These are phyloP conservation scores for Phymanthus crucifer DNA, from an alignment of 92 coral and sea anemone genomes.

Conservation along the genomic window DNA sequence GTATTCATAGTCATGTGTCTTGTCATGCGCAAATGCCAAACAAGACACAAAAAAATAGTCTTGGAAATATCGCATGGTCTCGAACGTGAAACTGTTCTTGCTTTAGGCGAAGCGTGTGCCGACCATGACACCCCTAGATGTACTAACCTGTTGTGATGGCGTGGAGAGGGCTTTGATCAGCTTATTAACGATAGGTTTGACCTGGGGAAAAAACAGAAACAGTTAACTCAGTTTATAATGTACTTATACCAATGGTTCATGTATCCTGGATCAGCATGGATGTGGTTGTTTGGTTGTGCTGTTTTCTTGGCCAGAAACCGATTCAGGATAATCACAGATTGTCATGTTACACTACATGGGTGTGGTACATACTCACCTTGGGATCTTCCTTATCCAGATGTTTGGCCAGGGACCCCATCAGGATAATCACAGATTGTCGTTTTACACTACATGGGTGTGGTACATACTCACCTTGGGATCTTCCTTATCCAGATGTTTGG, in stretches of 20 bases:
- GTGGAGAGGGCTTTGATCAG: conserved; percentile 85
- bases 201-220: conserved; percentile 44
- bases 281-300: too few relatives aligned
- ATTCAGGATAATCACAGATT: conserved; percentile 92
- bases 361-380: conserved; percentile 51
- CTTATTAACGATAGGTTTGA: conserved; percentile 88
- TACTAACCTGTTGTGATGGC: conserved; percentile 91
- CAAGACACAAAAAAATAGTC: too few relatives aligned
- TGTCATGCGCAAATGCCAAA: too few relatives aligned
- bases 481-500: conserved; percentile 92
- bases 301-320: conserved; percentile 89
- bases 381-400: conserved; percentile 96
- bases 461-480: conserved; percentile 78
- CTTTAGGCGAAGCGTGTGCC: too few relatives aligned
- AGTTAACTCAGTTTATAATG: background rate
- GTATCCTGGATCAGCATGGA: background rate
- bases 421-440: conserved; percentile 90
- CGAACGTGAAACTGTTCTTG: too few relatives aligned
- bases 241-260: background rate
- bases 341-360: conserved; percentile 50
- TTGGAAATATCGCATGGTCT: too few relatives aligned
- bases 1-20: too few relatives aligned
- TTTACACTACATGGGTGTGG: conserved; percentile 16
- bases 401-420: conserved; percentile 92
- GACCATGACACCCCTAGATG: background rate